Evolutionary conservation across 1,140 invertebrate genomes (phyloP), one percentile per base, ranked within the genome.

Genomic region (Saccostrea cuccullata): DNA sequence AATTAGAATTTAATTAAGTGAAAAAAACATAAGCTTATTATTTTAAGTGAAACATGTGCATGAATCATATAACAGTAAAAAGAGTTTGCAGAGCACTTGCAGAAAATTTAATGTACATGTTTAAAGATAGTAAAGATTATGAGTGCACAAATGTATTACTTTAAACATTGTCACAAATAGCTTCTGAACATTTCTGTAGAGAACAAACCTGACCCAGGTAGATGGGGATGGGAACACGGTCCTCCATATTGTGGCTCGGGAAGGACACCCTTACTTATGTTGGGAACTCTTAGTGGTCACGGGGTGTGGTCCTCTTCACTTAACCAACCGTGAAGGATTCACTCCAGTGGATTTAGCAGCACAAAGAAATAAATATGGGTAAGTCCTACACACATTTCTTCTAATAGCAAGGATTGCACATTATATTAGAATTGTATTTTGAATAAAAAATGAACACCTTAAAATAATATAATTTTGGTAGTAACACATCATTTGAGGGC

Each of bases 221-320:
- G 93, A 94, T 88, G 77, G 55, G 12, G 88, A 92, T 85, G 94
- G 94, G 9, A 92, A 94, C 88, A 93, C 91, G 47, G 87, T 92
- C 2, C 87, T 94, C 56, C 94, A 94, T 84, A 90, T 94, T 11
- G 90, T 91, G 55, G 91, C 92, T 2, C 83, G 90, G 82, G 90
- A 93, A 82, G 94, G 94, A 15, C 92, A 92, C 86, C 89, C 90
- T 3, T 86, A 90, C 26, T 84, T 94, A 30, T 91, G 89, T 30
- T 94, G 94, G 94, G 55, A 90, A 12, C 88, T 93, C n/a, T 70
- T 94, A 64, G 89, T 86, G n/a, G 40, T 83, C 6, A 85, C 85
- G 13, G 92, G 92, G 40, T 89, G 91, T 60, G 47, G 87, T 36
- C 70, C 87, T 23, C 82, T 94, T 26, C 91, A 93, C 70, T 55